Evolutionary conservation across 2,113 vertebrate genomes (phyloP).

Genomic region (Xenopus tropicalis): UCB_Xtro_10.0 CM004443.2:207675001-207675500

Average conservation of each 20-base stretch:
- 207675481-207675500: too few species aligned
- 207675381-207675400: too few species aligned
- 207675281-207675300: too few species aligned
- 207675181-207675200: constrained; percentile 29
- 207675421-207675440: too few species aligned
- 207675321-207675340: too few species aligned
- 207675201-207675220: constrained; percentile 27
- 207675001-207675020: neutral
- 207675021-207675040: constrained; percentile 15
- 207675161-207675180: constrained; percentile 30
- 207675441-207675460: too few species aligned
- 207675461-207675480: too few species aligned
- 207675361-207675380: too few species aligned
- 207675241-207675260: constrained; percentile 26
- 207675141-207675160: constrained; percentile 31
- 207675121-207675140: neutral
- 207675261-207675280: neutral
- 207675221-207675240: constrained; percentile 21
- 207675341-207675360: too few species aligned
- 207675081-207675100: constrained; percentile 12
- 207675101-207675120: neutral
- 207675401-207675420: too few species aligned
- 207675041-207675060: constrained; percentile 25
- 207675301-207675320: too few species aligned
- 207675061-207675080: constrained; percentile 23